Evolutionary conservation across 1,140 invertebrate species (phyloP), one percentile per base, ranked within the genome.

Genomic region (Diabrotica undecimpunctata): DNA sequence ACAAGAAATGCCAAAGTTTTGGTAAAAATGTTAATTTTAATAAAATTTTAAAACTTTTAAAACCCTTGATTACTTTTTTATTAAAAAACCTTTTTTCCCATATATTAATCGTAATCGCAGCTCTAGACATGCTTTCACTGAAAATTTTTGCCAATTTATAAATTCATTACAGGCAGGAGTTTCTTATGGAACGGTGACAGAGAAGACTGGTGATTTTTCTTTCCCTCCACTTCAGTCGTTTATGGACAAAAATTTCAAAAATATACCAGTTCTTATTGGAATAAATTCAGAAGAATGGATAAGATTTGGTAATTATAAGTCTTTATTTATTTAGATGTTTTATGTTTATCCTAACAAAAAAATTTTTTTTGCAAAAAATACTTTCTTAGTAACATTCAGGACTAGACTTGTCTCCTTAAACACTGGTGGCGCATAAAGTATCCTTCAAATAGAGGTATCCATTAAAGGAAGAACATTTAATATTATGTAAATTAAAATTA

Each of bases 241-340:
- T 38, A 36, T 57, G 55, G 55, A 57, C 37, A 37, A 37, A 57
- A 57, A 57, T 12, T 57, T 57, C 55, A 57, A 57, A 38, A 57
- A 38, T 11, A 37, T 57, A 0, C 55, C 55, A 10, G 37, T 57
- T n/a, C 10, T 57, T 35, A 57, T 57, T 25, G 55, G 55, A n/a
- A 37, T 57, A n/a, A 57, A 36, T 37, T 57, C 55, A 37, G 55
- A 57, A 57, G 55, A 57, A 57, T 38, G 7, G 5, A 55, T 55
- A 35, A 11, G n/a, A 10, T 10, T 35, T 25, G 10, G 54, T 55
- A 55, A 25, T 8, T n/a, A 13, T 52, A 11, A 52, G 51, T 52
- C 51, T 2, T 2, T 6, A 52, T 7, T 52, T 13, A n/a, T 9
- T 11, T 11, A 12, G 12, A 51, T 51, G 12, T 51, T 5, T 5